Conservation (phyloP, 2,888 invertebrate genomes). For the Halictus ligatus region DNA sequence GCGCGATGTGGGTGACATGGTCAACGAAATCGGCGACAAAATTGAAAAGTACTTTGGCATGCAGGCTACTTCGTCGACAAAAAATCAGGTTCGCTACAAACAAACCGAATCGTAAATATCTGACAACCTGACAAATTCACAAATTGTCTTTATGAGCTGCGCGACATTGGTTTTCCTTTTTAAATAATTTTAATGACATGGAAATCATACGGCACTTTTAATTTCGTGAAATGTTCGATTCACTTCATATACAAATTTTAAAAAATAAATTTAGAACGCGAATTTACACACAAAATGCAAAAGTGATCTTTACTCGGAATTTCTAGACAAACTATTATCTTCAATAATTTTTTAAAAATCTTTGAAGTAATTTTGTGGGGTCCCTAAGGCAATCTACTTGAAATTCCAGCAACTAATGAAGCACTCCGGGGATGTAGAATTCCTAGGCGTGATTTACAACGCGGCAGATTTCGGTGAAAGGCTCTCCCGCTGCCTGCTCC, state of each 20-base stretch:
- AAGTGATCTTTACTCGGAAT: no score
- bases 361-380: background rate
- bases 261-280: no score
- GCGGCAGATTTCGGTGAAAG: slow-evolving; percentile 35
- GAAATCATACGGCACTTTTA: no score
- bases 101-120: background rate
- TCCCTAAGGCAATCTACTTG: background rate
- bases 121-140: no score
- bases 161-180: no score
- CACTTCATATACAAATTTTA: no score
- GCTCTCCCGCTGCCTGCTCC: slow-evolving; percentile 47
- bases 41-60: slow-evolving; percentile 19
- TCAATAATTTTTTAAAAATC: background rate
- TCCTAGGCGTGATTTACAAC: slow-evolving; percentile 49
- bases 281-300: no score
- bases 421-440: slow-evolving; percentile 13
- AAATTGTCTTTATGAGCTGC: no score
- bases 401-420: slow-evolving; percentile 21
- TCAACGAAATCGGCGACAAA: slow-evolving; percentile 32
- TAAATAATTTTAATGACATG: no score
- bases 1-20: slow-evolving; percentile 44
- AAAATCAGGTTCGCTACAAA: slow-evolving; percentile 41
- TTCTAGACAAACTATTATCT: no score
- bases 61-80: slow-evolving; percentile 3
- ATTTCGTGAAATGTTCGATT: no score